Base-by-base conservation (phyloP, 2,797 vertebrate genomes). In the Gymnothorax reevesii region DNA sequence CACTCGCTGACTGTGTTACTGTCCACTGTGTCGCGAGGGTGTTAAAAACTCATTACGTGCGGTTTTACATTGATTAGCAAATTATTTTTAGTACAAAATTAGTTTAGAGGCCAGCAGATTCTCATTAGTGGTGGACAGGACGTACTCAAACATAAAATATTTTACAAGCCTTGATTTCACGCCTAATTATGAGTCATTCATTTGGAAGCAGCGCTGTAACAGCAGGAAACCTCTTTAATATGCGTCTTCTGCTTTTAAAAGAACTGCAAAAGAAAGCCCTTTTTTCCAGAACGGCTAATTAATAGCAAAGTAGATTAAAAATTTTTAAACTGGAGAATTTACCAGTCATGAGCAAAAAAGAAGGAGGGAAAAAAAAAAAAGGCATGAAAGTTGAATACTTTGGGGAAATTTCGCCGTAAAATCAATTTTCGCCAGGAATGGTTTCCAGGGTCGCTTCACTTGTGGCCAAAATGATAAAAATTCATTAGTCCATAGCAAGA, bases 111-210 rank as follows among this genome's bases (percentile, higher is more conserved):
- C 10, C 42, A 12, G 33, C 91, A 85, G 17, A 92, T 89, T 92
- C 90, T 91, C 93, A 95, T 95, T 95, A 94, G 92, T 87, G 75
- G 88, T 90, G 88, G 88, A 73, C 49, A 92, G 73, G 91, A 90
- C 86, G 88, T 88, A 89, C 75, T 79, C 87, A 89, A 89, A 93
- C 91, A 90, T 88, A 90, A 88, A 95, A 93, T 94, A 86, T 86
- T 91, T 91, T 93, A 92, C 88, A 91, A 92, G 93, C 94, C 90
- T 94, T 92, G 92, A 93, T 94, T 93, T 94, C 94, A 92, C 92
- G 92, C 90, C 94, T 94, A 94, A 95, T 96, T 94, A 94, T 91
- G 90, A 92, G 92, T 93, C 75, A 79, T 54, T 83, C 59, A 60
- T 57, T 75, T 93, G 92, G 93, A 94, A 91, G 91, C 92, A 92